Evolutionary conservation across 2,797 vertebrate genomes (phyloP), one percentile per base, ranked within the genome.

Genomic region (Alosa sapidissima): DNA sequence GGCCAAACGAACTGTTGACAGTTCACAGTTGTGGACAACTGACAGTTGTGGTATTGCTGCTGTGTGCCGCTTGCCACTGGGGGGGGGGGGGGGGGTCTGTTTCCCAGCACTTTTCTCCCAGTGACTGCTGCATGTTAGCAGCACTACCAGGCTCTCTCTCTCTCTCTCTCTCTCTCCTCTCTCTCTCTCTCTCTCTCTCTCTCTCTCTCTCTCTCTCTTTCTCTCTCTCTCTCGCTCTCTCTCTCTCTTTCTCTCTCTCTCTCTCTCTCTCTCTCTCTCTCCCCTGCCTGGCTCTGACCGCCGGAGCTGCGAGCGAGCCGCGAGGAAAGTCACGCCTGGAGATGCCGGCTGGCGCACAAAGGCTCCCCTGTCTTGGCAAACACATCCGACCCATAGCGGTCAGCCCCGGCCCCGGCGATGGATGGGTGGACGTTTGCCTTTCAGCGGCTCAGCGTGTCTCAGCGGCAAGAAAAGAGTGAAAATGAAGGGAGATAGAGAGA

Each of bases 371-470:
- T 75, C 68, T 19, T 13, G 13, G 24, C 68, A 75, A 5, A 75
- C 68, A 41, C 41, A 36, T 36, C 33, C 41, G 68, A 75, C 11
- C 68, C 33, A 75, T 33, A 75, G 68, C 33, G 62, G 28, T 7
- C 62, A 36, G 68, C 68, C 33, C 33, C 33, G 14, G 68, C 13
- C 65, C 33, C 68, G 9, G 24, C n/a, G n/a, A 24, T 68, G 62
- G 28, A 68, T 36, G 68, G 68, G 33, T 36, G 62, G 62, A 41
- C 14, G 33, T 75, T 45, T 45, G 33, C 33, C 68, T 75, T 75
- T 75, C 68, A 75, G 68, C 36, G 33, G 68, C 68, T 19, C 68
- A 75, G 68, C 68, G 68, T 75, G 68, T 75, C 68, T 41, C 68
- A 36, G 33, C 8, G 5, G 33, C 5, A 33, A 14, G 24, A 72